phyloP scores from a whole-genome alignment of 1,140 invertebrate species.

The Xylocopa sonorina region DNA sequence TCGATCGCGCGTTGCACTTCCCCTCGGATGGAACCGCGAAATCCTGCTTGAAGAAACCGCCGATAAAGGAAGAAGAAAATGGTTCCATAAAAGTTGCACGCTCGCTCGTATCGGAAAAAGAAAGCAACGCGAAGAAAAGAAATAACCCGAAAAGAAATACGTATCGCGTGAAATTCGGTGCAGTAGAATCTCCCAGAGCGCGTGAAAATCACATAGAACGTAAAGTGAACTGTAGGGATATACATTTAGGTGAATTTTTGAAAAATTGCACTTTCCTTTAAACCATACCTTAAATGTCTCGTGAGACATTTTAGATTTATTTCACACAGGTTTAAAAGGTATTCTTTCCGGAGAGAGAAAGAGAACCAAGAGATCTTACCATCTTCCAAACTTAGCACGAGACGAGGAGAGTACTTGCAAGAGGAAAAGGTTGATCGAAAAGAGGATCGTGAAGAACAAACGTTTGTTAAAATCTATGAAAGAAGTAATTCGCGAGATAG shows the following conservation, averaged over 20 bases:
- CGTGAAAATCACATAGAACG: neutral
- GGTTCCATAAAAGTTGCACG: neutral
- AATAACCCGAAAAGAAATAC: neutral
- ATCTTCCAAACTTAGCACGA: neutral
- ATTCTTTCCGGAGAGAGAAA: neutral
- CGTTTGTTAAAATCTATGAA: conserved; percentile 20
- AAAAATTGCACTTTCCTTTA: neutral
- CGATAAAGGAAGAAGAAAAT: neutral
- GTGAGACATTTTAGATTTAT: too few relatives aligned
- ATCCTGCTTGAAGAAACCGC: neutral
- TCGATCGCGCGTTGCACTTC: neutral
- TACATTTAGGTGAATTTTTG: conserved; percentile 1
- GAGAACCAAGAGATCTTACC: neutral
- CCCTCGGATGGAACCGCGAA: neutral
- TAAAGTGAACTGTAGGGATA: neutral
- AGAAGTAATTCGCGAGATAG: conserved; percentile 20
- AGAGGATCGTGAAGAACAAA: conserved; percentile 28
- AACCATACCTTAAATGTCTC: too few relatives aligned
- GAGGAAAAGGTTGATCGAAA: neutral
- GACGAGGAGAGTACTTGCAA: neutral
- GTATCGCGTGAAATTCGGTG: neutral
- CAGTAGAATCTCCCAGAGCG: neutral
- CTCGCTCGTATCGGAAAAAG: too few relatives aligned
- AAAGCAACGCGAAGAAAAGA: too few relatives aligned
- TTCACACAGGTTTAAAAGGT: neutral